Conservation (phyloP, 1,140 invertebrate species). For the Ridgeia piscesae region DNA sequence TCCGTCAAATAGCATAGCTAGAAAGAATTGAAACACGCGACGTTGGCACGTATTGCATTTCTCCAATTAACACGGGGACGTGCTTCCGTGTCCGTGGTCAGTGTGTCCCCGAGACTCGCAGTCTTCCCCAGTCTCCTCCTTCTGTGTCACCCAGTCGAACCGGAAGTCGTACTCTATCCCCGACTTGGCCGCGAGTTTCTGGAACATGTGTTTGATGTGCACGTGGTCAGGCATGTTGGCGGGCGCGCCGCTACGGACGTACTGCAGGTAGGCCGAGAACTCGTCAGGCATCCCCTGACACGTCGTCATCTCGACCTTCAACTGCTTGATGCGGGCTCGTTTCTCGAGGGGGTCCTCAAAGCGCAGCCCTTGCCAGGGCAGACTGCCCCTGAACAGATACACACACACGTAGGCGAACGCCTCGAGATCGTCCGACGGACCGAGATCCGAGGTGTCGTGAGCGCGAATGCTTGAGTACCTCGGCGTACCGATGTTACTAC, state of each 20-base stretch:
- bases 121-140: neutral
- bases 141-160: conserved; percentile 80
- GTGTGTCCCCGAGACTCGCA: neutral
- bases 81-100: neutral
- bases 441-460: conserved; percentile 16
- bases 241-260: conserved; percentile 95
- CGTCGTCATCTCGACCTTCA: conserved; percentile 23
- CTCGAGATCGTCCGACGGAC: conserved; percentile 29
- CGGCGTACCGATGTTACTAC: conserved; percentile 21
- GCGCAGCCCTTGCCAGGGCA: conserved; percentile 34
- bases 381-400: conserved; percentile 24
- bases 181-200: conserved; percentile 88
- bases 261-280: conserved; percentile 93
- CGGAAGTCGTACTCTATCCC: conserved; percentile 91
- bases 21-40: neutral
- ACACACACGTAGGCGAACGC: conserved; percentile 27
- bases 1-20: neutral
- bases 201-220: conserved; percentile 92
- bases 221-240: conserved; percentile 99
- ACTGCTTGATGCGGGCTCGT: conserved; percentile 25
- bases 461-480: conserved; percentile 27
- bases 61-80: neutral
- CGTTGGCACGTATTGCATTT: neutral
- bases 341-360: neutral
- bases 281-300: conserved; percentile 30